A percentile compares a stretch with the other conserved stretches of the same genome.
These are phyloP conservation scores for Aphrocallistes beatrix DNA, from an alignment of 37 sponge, comb jelly and placozoan genomes.

Conservation along the genomic window DNA sequence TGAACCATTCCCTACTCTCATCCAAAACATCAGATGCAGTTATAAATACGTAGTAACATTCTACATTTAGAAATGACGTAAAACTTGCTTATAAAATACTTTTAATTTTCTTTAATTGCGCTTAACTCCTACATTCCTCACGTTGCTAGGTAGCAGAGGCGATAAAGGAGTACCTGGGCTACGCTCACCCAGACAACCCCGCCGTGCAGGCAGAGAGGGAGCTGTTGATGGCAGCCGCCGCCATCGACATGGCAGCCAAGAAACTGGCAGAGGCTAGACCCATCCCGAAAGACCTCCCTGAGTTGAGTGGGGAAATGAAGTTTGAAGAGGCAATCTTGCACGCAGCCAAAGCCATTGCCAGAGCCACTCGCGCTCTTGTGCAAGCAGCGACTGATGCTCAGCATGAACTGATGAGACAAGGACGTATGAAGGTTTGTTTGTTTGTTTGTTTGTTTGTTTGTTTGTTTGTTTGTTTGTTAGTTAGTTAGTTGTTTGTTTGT, in stretches of 20 bases:
- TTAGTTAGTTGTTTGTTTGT: too few species aligned
- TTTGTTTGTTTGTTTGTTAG: not conserved
- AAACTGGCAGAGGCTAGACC: constrained; percentile 72
- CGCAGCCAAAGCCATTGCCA: constrained; percentile 80
- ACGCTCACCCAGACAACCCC: constrained; percentile 77
- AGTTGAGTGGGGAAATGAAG: constrained; percentile 18
- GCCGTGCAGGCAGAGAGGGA: constrained; percentile 87
- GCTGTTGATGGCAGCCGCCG: constrained; percentile 80
- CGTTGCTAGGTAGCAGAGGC: constrained; percentile 18
- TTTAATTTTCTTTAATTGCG: too few species aligned
- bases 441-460: not conserved
- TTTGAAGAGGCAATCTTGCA: constrained; percentile 92
- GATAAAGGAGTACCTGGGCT: constrained; percentile 31
- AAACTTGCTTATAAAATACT: too few species aligned
- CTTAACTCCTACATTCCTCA: too few species aligned
- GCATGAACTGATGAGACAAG: constrained; percentile 80
- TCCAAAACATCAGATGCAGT: too few species aligned
- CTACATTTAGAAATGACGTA: too few species aligned
- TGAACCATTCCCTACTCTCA: too few species aligned
- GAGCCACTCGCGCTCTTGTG: constrained; percentile 77
- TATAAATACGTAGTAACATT: too few species aligned
- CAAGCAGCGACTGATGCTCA: constrained; percentile 84
- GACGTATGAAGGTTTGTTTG: constrained; percentile 27
- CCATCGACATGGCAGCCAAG: constrained; percentile 92
- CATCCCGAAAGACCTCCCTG: not conserved